Conservation (phyloP, 2,797 vertebrate genomes). For the Enteromius treurensis region DNA sequence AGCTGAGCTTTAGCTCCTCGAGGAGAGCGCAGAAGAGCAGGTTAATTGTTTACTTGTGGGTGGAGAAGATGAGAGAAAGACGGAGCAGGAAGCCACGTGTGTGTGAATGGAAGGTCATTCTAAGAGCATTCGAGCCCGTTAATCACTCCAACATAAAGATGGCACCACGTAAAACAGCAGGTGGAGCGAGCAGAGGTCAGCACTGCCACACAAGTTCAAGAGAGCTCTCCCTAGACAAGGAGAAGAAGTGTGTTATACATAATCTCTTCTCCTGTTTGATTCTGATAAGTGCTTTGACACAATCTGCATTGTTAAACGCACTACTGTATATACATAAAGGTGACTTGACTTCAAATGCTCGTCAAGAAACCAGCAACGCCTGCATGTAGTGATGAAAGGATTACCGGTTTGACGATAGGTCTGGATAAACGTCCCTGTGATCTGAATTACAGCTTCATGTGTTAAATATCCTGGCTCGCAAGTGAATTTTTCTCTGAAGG, state of each 20-base stretch:
- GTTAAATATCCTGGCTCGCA: too few relatives aligned
- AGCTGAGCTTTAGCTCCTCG: not conserved
- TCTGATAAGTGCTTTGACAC: too few relatives aligned
- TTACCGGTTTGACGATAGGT: not conserved
- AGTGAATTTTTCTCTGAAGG: not conserved
- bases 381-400: not conserved
- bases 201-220: constrained; percentile 2
- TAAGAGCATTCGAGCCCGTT: constrained; percentile 44
- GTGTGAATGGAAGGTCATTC: constrained; percentile 71
- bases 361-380: not conserved
- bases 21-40: constrained; percentile 43
- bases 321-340: too few relatives aligned
- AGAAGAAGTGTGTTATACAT: not conserved
- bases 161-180: not conserved
- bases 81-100: constrained; percentile 61
- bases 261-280: too few relatives aligned
- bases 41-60: constrained; percentile 75
- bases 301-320: too few relatives aligned
- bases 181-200: constrained; percentile 2
- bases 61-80: constrained; percentile 67
- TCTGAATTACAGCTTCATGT: not conserved
- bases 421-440: not conserved
- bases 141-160: constrained; percentile 29
- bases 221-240: too few relatives aligned
- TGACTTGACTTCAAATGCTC: not conserved